Conservation (phyloP, 2,113 vertebrate species). For the Vanacampus margaritifer region DNA sequence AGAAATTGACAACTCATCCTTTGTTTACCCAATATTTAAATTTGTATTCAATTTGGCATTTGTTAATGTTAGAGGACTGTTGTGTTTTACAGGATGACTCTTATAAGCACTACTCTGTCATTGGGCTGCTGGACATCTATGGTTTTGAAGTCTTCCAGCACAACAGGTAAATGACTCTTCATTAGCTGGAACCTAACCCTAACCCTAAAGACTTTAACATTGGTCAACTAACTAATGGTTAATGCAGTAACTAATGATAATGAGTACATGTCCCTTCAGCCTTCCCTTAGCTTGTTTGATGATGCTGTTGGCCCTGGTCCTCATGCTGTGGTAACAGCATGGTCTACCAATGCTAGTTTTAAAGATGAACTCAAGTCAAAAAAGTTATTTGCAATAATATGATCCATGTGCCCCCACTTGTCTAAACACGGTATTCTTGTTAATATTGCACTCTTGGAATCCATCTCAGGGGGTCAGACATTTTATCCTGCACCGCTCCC, state of each 20-base stretch:
- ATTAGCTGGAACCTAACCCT: neutral
- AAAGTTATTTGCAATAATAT: too few relatives aligned
- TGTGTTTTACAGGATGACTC: conserved; percentile 75
- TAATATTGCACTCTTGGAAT: too few relatives aligned
- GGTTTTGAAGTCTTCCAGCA: conserved; percentile 97
- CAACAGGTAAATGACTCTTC: conserved; percentile 79
- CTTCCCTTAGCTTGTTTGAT: neutral
- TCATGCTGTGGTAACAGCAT: neutral
- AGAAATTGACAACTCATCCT: too few relatives aligned
- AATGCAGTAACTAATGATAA: neutral
- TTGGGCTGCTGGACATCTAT: conserved; percentile 94
- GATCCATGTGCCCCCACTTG: too few relatives aligned
- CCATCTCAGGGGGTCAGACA: too few relatives aligned
- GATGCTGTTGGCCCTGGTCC: neutral
- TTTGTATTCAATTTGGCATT: too few relatives aligned
- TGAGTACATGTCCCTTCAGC: neutral
- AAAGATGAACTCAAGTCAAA: neutral
- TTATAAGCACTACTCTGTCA: conserved; percentile 80
- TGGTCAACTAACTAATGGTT: too few relatives aligned
- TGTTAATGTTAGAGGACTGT: neutral
- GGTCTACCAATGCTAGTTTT: neutral
- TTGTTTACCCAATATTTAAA: too few relatives aligned
- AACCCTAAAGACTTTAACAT: neutral
- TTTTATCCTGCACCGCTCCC: too few relatives aligned
- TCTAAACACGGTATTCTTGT: too few relatives aligned